Evolutionary conservation across 2,888 invertebrate species (phyloP).

Genomic region (Chrysolina americana): DNA sequence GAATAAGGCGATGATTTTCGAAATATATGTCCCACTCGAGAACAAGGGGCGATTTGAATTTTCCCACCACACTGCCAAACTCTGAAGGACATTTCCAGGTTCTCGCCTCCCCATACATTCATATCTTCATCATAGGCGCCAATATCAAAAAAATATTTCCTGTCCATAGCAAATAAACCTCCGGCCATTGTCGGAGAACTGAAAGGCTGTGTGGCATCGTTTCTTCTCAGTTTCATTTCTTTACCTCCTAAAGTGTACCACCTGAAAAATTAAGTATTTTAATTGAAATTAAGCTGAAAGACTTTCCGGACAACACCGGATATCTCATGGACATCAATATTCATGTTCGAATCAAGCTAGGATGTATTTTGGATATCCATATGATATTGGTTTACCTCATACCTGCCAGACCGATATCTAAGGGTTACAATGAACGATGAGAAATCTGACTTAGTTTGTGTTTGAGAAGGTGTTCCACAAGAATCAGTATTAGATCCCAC

Average conservation of each 20-base stretch:
- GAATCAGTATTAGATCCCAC: too few species aligned
- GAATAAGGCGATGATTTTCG: conserved; percentile 94
- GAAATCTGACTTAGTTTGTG: too few species aligned
- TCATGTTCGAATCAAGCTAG: too few species aligned
- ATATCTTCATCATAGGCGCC: conserved; percentile 83
- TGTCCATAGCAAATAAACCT: conserved; percentile 91
- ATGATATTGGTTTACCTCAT: too few species aligned
- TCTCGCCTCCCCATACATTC: conserved; percentile 98
- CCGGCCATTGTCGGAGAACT: conserved; percentile 95
- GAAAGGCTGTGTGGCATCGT: conserved; percentile 79
- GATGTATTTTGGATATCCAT: too few species aligned
- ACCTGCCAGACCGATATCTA: too few species aligned
- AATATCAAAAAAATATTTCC: conserved; percentile 85
- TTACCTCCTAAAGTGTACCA: conserved; percentile 84
- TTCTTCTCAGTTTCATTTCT: conserved; percentile 75
- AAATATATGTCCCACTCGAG: conserved; percentile 94
- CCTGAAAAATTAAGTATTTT: conserved; percentile 39
- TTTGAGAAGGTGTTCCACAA: too few species aligned
- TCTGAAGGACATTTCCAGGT: conserved; percentile 95
- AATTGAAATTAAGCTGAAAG: too few species aligned
- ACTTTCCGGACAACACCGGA: too few species aligned
- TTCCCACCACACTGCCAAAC: conserved; percentile 96
- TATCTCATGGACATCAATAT: too few species aligned
- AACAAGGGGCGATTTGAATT: conserved; percentile 93
- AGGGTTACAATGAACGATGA: too few species aligned